A percentile compares a stretch with the other conserved stretches of the same genome.
These are phyloP conservation scores for Gopherus evgoodei DNA, from an alignment of 2,113 vertebrate species.

Conservation along the genomic window DNA sequence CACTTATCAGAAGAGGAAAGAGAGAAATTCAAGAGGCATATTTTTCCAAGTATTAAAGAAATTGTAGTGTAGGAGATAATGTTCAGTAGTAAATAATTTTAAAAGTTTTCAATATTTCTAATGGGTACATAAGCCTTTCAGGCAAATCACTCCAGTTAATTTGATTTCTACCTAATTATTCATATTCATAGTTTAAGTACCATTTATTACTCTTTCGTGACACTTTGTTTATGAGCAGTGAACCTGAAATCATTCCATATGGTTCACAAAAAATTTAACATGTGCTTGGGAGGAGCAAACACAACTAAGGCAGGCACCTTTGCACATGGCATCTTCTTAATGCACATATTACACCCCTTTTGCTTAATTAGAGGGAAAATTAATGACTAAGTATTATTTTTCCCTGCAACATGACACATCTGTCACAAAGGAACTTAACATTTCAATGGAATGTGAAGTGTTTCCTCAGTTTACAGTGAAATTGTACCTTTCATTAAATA, in stretches of 20 bases:
- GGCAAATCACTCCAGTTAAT: conserved; percentile 32
- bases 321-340: neutral
- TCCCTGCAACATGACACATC: neutral
- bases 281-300: neutral
- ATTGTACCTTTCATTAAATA: neutral
- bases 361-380: neutral
- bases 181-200: neutral
- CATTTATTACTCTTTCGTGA: neutral
- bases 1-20: neutral
- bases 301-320: neutral
- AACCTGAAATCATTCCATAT: neutral
- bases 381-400: neutral
- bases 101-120: neutral
- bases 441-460: neutral
- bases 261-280: neutral
- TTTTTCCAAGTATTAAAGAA: neutral
- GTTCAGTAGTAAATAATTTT: neutral
- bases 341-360: neutral
- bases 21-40: neutral
- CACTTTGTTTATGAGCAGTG: neutral
- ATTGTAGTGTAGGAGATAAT: neutral
- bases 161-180: conserved; percentile 30
- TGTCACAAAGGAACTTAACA: neutral
- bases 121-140: conserved; percentile 25
- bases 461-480: neutral